These are phyloP conservation scores for Trichonephila clavata DNA, from an alignment of 1,140 invertebrate genomes.

Conservation along the genomic window DNA sequence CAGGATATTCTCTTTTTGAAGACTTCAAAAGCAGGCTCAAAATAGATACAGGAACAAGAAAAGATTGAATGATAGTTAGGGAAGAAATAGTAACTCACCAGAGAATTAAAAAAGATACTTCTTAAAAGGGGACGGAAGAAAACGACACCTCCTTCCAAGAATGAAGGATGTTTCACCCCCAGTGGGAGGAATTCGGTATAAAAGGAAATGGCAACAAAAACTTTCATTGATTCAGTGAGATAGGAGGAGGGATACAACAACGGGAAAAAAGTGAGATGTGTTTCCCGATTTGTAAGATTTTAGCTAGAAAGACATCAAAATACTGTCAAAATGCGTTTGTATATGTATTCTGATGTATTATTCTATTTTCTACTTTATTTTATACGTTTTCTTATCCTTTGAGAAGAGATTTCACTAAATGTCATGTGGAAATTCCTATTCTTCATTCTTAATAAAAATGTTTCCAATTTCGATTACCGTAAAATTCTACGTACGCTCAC, in stretches of 20 bases:
- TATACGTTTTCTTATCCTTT: too few species aligned
- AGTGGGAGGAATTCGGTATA: neutral
- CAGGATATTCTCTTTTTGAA: neutral
- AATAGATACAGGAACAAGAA: neutral
- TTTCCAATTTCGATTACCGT: too few species aligned
- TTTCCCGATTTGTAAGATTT: neutral
- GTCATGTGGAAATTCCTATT: too few species aligned
- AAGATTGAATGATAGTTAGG: neutral
- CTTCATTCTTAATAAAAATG: too few species aligned
- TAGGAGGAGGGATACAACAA: neutral
- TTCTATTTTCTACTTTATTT: too few species aligned
- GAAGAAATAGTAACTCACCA: neutral
- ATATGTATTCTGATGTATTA: neutral
- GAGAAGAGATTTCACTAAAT: too few species aligned
- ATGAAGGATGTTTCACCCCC: neutral
- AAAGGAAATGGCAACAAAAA: neutral
- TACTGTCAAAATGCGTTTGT: neutral
- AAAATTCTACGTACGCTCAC: too few species aligned
- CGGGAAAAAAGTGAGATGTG: neutral
- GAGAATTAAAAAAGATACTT: neutral
- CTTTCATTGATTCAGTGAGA: neutral
- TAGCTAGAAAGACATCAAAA: neutral
- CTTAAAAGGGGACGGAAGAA: neutral
- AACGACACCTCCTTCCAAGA: neutral
- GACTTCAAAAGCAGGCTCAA: neutral